Evolutionary conservation across 92 coral and sea anemone genomes (phyloP), one percentile per base, ranked within the genome.

Genomic region (Umimayanthus kanabou): DNA sequence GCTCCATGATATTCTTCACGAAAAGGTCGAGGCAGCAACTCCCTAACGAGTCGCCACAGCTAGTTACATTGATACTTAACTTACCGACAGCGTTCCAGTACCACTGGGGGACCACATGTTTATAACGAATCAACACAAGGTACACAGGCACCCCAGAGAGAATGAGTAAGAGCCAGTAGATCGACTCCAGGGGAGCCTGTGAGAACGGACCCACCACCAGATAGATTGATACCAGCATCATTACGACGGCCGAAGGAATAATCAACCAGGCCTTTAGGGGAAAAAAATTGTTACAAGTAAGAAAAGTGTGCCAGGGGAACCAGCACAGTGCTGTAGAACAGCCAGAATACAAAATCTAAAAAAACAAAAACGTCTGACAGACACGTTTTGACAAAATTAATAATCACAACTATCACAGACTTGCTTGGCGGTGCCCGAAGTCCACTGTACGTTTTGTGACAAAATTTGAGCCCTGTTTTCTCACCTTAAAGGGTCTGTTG

Each of bases 201-300:
- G 90, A 85, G 89, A 94, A 94, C 20, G 97, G 97, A 18, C 93
- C 95, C 33, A 87, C 91, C 57, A 94, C 92, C n/a, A 94, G 92
- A 80, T 94, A 94, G 87, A 92, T 88, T 0, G 97, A 81, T 7
- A 91, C 89, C 30, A 91, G 77, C 53, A 93, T 75, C 55, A 93
- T 90, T 65, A 93, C 53, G 28, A 84, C 29, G 47, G 80, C 80
- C 9, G 55, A 47, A 22, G 96, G 96, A 73, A 88, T 84, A 26
- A 89, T 43, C 39, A 93, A 53, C 78, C 90, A 88, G 65, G 88
- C 90, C 96, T 90, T 65, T 47, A 84, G 82, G 64, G 58, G 55
- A 22, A 85, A 77, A 18, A 76, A 23, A 65, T 22, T 84, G 9
- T 58, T 57, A 73, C 30, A 76, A 76, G 77, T 87, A 2, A 22